phyloP scores from a whole-genome alignment of 2,113 vertebrate species.

The Isichthys henryi region DNA sequence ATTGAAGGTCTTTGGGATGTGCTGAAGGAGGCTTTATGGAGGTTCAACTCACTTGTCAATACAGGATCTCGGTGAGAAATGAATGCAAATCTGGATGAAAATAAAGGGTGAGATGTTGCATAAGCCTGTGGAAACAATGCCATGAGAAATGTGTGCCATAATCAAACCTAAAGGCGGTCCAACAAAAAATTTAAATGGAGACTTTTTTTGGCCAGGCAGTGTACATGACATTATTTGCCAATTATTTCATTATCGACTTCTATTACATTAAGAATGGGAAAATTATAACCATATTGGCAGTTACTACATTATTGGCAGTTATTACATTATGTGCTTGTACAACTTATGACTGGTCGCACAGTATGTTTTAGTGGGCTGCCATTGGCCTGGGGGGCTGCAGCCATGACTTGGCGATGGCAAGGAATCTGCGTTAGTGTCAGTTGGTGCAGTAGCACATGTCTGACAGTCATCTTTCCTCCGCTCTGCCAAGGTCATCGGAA shows the following conservation, averaged over 20 bases:
- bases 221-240: neutral
- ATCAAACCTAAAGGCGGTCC: too few species aligned
- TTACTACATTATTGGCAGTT: neutral
- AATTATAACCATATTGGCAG: neutral
- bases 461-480: neutral
- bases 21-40: too few species aligned
- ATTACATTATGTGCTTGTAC: neutral
- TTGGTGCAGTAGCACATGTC: neutral
- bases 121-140: too few species aligned
- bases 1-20: too few species aligned
- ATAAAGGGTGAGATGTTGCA: too few species aligned
- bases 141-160: too few species aligned
- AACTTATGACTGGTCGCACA: neutral
- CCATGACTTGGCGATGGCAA: neutral
- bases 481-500: conserved; percentile 81
- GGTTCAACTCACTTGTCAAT: too few species aligned
- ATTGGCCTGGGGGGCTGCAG: neutral
- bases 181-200: too few species aligned
- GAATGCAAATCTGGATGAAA: too few species aligned
- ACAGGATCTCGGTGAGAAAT: too few species aligned
- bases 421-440: neutral
- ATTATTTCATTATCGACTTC: neutral
- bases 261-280: neutral
- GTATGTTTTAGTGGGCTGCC: neutral
- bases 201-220: too few species aligned